phyloP scores from a whole-genome alignment of 2,113 vertebrate species.

The Ailuropoda melanoleuca region DNA sequence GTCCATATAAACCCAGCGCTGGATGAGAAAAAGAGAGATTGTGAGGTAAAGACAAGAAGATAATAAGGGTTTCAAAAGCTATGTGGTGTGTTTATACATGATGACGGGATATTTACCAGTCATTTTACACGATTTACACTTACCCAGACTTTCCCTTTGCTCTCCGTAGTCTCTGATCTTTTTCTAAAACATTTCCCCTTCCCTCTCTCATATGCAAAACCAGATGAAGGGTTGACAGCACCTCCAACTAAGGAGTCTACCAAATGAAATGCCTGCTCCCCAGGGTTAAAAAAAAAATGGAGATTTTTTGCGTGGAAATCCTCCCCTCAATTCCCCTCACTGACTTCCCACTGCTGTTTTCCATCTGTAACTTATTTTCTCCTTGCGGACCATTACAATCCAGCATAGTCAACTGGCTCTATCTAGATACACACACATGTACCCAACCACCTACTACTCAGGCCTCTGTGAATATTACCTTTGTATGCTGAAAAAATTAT shows the following conservation, averaged over 20 bases:
- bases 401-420: neutral
- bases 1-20: neutral
- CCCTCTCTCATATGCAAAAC: neutral
- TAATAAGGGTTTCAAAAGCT: neutral
- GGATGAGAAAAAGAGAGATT: neutral
- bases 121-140: neutral
- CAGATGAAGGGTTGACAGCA: neutral
- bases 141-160: neutral
- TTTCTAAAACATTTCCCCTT: neutral
- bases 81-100: neutral
- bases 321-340: neutral
- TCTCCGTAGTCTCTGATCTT: neutral
- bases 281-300: neutral
- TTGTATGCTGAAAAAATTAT: slow-evolving; percentile 46
- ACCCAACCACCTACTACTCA: neutral
- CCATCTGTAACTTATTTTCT: neutral
- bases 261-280: neutral
- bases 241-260: neutral
- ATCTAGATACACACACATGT: neutral
- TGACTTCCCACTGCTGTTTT: neutral
- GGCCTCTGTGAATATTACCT: slow-evolving; percentile 21
- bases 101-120: neutral
- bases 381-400: neutral
- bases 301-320: neutral
- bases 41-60: neutral